Conservation (phyloP, 2,888 invertebrate species). For the Callyntrura sp. region DNA sequence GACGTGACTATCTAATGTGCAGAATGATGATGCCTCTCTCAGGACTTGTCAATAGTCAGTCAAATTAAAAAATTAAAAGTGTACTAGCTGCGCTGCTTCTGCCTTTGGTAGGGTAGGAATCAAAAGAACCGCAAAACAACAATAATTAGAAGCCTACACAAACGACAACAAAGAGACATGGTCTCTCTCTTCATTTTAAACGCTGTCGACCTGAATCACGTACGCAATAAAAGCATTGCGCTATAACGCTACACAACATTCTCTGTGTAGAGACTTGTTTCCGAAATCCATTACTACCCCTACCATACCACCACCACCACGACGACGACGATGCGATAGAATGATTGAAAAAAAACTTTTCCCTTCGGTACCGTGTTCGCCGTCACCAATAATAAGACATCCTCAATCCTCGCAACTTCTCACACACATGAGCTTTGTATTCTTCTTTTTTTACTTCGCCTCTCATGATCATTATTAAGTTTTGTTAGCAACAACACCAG, state of each 20-base stretch:
- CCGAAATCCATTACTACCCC: slow-evolving; percentile 68
- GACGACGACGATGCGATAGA: no score
- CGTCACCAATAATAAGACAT: slow-evolving; percentile 12
- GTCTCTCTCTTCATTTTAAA: slow-evolving; percentile 12
- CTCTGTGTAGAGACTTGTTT: slow-evolving; percentile 71
- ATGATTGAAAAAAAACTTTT: slow-evolving; percentile 42
- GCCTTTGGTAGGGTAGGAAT: not conserved
- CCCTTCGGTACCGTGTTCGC: slow-evolving; percentile 18
- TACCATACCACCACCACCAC: no score
- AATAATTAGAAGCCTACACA: slow-evolving; percentile 1
- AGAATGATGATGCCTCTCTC: slow-evolving; percentile 34
- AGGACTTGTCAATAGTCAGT: slow-evolving; percentile 46
- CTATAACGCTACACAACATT: not conserved
- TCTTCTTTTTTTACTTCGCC: not conserved
- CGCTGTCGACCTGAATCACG: slow-evolving; percentile 77
- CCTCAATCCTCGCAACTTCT: slow-evolving; percentile 10
- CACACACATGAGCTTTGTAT: not conserved
- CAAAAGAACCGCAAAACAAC: slow-evolving; percentile 46
- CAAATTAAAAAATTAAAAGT: slow-evolving; percentile 42
- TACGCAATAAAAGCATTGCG: slow-evolving; percentile 41
- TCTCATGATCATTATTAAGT: slow-evolving; percentile 26
- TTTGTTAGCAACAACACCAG: slow-evolving; percentile 14
- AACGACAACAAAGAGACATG: not conserved
- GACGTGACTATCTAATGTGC: slow-evolving; percentile 14
- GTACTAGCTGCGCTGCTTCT: not conserved